Evolutionary conservation across 2,888 invertebrate species (phyloP), one percentile per base, ranked within the genome.

Genomic region (Rutpela maculata): DNA sequence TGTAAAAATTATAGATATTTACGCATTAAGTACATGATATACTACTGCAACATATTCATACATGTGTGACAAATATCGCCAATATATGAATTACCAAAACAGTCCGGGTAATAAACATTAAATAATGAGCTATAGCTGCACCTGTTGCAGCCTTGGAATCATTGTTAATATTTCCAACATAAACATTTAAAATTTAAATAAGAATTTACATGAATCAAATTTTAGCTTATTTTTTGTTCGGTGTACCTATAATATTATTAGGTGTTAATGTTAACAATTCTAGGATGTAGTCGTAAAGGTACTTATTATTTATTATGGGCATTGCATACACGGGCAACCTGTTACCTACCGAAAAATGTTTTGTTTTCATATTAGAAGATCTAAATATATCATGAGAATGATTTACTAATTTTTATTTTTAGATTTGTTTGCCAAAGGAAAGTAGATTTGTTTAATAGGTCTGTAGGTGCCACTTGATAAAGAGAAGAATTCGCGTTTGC

Each of bases 361-460:
- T 77, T 78, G 79, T 79, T 81, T 77, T 78, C 74, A 72, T 26
- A 26, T 77, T 55, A 69, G 60, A 63, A 63, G 26, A 26, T 50
- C 81, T 80, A 80, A 79, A 69, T 78, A 77, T 80, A 79, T 74
- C 74, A 38, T 38, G 74, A 74, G 78, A 78, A 81, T 78, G 78
- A 76, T 80, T 78, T 79, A 81, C 79, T 75, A 75, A 74, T 74
- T 74, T 71, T 81, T 81, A 81, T 81, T 81, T 81, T 81, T 81
- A 81, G 81, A 77, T 50, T 43, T 55, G 73, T 60, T 75, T 57
- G 69, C 71, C 69, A 55, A 69, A 77, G 62, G 62, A 66, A 55
- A 68, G 59, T 70, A 60, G 60, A 60, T 60, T 70, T 43, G 59
- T 70, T 60, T 59, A 50, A 19, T 26, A 22, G 22, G 43, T n/a